Percentiles rank a stretch among this genome's conserved stretches.
phyloP scores from a whole-genome alignment of 2,113 vertebrate species.

The Corynorhinus townsendii region DNA sequence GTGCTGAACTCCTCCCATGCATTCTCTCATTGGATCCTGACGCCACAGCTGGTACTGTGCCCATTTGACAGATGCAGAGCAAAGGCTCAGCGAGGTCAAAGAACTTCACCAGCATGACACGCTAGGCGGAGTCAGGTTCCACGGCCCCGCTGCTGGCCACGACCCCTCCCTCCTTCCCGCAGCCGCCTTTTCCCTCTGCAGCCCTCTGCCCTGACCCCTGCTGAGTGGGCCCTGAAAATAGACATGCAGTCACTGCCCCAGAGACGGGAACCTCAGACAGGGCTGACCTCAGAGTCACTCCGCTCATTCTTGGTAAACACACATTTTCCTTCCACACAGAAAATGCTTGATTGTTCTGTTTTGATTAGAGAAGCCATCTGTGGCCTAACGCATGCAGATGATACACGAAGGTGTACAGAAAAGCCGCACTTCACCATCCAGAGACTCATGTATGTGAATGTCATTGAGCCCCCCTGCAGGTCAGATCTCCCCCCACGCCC shows the following conservation, averaged over 20 bases:
- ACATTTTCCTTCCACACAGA: neutral
- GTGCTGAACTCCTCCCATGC: neutral
- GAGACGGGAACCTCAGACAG: neutral
- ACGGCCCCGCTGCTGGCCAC: fast-evolving
- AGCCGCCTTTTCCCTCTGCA: neutral
- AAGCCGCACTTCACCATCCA: neutral
- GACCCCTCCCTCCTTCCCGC: fast-evolving
- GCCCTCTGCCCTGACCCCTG: neutral
- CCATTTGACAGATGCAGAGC: neutral
- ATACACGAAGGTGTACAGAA: neutral
- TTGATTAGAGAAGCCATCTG: neutral
- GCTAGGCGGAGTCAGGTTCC: neutral
- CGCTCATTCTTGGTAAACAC: neutral
- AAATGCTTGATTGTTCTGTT: neutral
- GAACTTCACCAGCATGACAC: too few relatives aligned
- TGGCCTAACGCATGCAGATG: neutral
- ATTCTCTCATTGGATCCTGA: neutral
- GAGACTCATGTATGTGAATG: fast-evolving
- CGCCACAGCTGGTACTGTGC: fast-evolving
- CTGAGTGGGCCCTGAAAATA: neutral
- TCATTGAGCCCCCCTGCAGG: neutral
- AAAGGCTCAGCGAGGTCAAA: neutral
- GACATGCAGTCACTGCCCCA: fast-evolving
- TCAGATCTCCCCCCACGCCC: fast-evolving
- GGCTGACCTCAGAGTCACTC: neutral